These are phyloP conservation scores for Calypte anna DNA, from an alignment of 2,113 vertebrate species.

Conservation along the genomic window DNA sequence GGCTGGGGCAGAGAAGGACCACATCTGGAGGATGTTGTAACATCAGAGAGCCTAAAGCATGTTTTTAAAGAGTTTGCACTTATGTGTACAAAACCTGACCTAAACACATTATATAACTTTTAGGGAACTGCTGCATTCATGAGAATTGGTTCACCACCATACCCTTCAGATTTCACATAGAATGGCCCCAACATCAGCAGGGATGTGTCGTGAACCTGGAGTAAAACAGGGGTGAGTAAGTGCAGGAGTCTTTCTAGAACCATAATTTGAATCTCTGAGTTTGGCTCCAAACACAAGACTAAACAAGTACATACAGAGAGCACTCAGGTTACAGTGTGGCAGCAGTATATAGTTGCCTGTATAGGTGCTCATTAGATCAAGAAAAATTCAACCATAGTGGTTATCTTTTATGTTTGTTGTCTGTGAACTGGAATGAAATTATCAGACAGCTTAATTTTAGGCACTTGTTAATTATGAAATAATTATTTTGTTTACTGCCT, in stretches of 20 bases:
- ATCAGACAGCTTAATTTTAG: background rate
- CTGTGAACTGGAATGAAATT: background rate
- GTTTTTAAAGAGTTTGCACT: background rate
- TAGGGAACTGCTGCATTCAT: background rate
- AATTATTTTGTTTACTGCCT: background rate
- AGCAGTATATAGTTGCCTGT: background rate
- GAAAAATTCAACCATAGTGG: background rate
- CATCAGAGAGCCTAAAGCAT: background rate
- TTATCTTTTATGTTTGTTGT: background rate
- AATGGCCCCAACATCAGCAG: background rate
- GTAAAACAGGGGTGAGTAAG: background rate
- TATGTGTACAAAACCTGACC: background rate
- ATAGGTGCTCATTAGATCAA: background rate
- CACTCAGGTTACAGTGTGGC: background rate
- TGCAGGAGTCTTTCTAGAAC: background rate
- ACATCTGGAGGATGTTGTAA: background rate
- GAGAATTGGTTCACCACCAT: background rate
- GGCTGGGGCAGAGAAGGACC: background rate
- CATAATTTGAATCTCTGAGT: background rate
- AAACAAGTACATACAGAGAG: background rate
- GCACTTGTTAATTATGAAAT: background rate
- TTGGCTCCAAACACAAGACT: background rate
- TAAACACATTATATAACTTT: background rate
- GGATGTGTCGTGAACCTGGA: background rate
- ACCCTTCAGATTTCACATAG: background rate